Evolutionary conservation across 2,888 invertebrate species (phyloP), one percentile per base, ranked within the genome.

Genomic region (Magallana nippona): DNA sequence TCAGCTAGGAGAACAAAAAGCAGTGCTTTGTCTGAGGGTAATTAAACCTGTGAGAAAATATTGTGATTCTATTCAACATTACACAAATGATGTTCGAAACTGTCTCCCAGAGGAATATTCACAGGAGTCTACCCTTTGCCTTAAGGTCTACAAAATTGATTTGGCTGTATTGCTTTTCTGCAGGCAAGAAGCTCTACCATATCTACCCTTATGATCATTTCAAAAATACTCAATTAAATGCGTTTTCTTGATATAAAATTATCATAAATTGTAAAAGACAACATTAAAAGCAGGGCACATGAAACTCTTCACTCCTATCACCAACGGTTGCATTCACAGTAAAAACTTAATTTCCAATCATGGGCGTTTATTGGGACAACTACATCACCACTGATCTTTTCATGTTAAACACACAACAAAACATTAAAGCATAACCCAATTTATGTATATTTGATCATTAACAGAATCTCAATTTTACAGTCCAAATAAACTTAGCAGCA

Each of bases 41-140:
- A 71, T 71, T 71, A 71, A 71, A 71, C 32, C 71, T 71, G 71
- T 63, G 63, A 63, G 63, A 71, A 71, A 71, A 71, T 32, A 71
- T 71, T 71, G 71, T 71, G 71, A 71, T 27, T 71, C 22, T 71
- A 22, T 32, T 71, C 71, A 22, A 27, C 32, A 71, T 71, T 27
- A 32, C 27, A 71, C 13, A 32, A 71, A 71, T 27, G 15, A 27
- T 71, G 22, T 22, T 71, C 15, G 15, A 27, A 71, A 13, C 10
- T 22, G 22, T 22, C 22, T 27, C 32, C 27, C 71, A n/a, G 5
- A n/a, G 60, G 60, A n/a, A 60, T 60, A 17, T 60, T 27, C 27
- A 11, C 22, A 13, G 71, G 71, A 71, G 22, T 22, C 71, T 13
- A 27, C 19, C 32, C 15, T 27, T 15, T 71, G 71, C 27, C 71